A percentile compares a stretch with the other conserved stretches of the same genome.
Evolutionary conservation across 2,113 vertebrate genomes (phyloP).

Genomic region (Mustelus asterias): DNA sequence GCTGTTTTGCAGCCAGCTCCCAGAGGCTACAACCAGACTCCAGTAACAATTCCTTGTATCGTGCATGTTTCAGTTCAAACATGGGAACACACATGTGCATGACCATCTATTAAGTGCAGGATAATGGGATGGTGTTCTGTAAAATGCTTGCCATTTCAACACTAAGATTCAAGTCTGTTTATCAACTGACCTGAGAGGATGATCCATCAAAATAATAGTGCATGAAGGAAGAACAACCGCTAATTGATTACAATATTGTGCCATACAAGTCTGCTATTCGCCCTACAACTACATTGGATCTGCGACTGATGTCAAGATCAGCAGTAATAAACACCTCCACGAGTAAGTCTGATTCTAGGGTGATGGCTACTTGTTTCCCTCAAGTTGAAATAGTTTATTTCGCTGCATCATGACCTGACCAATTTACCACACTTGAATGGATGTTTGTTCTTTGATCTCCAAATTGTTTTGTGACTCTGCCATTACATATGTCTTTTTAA

Average conservation of each 20-base stretch:
- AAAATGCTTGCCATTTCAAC: background rate
- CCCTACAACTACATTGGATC: background rate
- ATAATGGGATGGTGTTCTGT: background rate
- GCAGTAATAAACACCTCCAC: background rate
- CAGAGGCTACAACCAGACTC: background rate
- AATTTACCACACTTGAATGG: background rate
- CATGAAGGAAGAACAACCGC: background rate
- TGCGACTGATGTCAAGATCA: background rate
- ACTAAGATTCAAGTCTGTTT: background rate
- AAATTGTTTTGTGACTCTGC: background rate
- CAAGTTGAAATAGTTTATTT: background rate
- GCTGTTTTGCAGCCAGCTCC: background rate
- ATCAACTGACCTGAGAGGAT: background rate
- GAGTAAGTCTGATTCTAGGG: background rate
- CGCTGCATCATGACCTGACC: background rate
- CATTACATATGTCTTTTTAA: background rate
- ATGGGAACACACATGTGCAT: background rate
- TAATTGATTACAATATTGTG: background rate
- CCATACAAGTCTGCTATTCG: background rate
- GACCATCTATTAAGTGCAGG: background rate
- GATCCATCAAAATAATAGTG: background rate
- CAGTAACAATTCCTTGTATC: background rate
- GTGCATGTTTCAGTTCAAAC: background rate
- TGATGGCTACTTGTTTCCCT: background rate
- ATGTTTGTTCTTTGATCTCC: background rate